Conservation (phyloP, 53 echinoderm and acorn worm genomes). For the Hippasteria phrygiana region DNA sequence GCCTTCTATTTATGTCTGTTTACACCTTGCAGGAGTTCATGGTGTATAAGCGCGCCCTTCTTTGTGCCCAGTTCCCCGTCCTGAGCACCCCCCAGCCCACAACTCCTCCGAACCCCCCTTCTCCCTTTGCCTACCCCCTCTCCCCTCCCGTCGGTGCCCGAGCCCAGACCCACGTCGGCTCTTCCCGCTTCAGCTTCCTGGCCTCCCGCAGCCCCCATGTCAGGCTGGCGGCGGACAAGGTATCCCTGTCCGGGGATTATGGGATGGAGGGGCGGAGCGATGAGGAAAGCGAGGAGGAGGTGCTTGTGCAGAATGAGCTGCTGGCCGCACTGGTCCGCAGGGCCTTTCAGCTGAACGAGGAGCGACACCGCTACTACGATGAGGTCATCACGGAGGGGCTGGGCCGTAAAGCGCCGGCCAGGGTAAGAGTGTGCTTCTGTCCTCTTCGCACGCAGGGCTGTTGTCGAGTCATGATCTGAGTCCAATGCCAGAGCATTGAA, state of each 20-base stretch:
- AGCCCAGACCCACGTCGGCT: neutral
- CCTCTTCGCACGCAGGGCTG: too few species aligned
- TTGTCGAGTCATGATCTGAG: too few species aligned
- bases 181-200: slow-evolving; percentile 4
- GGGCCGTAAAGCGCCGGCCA: slow-evolving; percentile 87
- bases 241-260: slow-evolving; percentile 68
- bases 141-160: slow-evolving; percentile 4
- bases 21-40: slow-evolving; percentile 88
- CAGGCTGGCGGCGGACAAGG: slow-evolving; percentile 23
- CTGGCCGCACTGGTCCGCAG: slow-evolving; percentile 81
- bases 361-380: slow-evolving; percentile 82
- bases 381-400: slow-evolving; percentile 79
- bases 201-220: slow-evolving; percentile 52
- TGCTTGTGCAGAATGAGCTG: slow-evolving; percentile 86
- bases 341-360: slow-evolving; percentile 84
- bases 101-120: slow-evolving; percentile 14
- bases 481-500: too few species aligned
- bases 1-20: too few species aligned
- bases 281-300: slow-evolving; percentile 67
- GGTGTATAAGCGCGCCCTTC: slow-evolving; percentile 89
- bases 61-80: slow-evolving; percentile 95
- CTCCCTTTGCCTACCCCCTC: slow-evolving; percentile 52
- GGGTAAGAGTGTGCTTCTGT: slow-evolving; percentile 49
- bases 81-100: slow-evolving; percentile 58
- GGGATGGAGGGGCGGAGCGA: slow-evolving; percentile 77